Evolutionary conservation across 2,113 vertebrate species (phyloP), one percentile per base, ranked within the genome.

Genomic region (Dendropsophus ebraccatus): DNA sequence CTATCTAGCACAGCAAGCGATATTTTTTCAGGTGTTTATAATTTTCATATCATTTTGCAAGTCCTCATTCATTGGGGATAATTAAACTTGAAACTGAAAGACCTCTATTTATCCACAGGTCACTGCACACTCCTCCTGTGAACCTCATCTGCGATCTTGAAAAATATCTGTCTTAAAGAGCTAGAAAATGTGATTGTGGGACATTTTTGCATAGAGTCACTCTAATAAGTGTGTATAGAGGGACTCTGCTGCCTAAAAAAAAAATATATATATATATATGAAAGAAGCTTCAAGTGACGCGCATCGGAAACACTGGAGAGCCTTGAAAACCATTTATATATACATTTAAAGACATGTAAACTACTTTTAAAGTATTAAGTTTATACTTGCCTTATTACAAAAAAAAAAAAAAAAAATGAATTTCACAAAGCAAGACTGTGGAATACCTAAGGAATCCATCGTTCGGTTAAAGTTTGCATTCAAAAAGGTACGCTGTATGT

Each of bases 71-170:
- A 11, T 45, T 77, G 62, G 62, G n/a, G 87, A 83, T 87, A 88
- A 87, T 87, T 90, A 30, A 58, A 87, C 62, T 89, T 73, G 65
- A 88, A 90, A 65, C 69, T 81, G 72, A 88, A 90, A 89, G 80
- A 75, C 69, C 52, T 84, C 16, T 88, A 0, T 28, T 89, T 87
- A 89, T 88, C 85, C 54, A 77, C 41, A 84, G 50, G 81, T 85
- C 78, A 84, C 65, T 90, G n/a, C 6, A 74, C 62, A 32, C 25
- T 88, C 76, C 72, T 47, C n/a, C 87, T 62, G 81, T 86, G 81
- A 90, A 84, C 74, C 41, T 91, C 60, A 89, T 60, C 75, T 73
- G 23, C 87, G 67, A 69, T 88, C 49, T 87, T 88, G 41, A 41
- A n/a, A 88, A 83, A 87, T 81, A 82, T 87, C 85, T 88, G 74